Evolutionary conservation across 2,113 vertebrate genomes (phyloP), one percentile per base, ranked within the genome.

Genomic region (Pseudolaguvia tuberculata): DNA sequence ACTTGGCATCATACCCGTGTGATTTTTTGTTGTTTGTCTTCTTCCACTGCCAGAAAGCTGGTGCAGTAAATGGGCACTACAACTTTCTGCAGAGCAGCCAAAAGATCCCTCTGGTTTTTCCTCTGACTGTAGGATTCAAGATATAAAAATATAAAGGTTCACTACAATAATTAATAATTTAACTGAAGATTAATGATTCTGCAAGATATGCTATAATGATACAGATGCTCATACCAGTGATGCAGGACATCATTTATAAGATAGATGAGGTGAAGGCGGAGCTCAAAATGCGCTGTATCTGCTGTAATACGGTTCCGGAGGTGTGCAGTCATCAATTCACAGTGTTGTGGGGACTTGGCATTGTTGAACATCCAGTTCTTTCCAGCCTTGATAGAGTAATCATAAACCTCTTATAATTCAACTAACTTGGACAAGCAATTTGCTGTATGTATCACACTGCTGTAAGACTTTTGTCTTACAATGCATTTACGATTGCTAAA

Each of bases 301-400:
- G 92, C 88, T 0, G 93, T 95, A 72, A 98, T 98, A 12, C 95
- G 93, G 81, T 96, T 96, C 20, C 95, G 91, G n/a, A 99, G 91
- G 86, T 98, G 96, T 21, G 93, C 92, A 0, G 95, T 93, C 97
- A 99, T 96, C 84, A 98, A 83, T 77, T 98, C 95, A 1, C 97
- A 99, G 87, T 98, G 95, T 0, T 87, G 93, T 0, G 94, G 93
- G 3, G 91, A 86, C 69, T 99, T 99, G 18, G 97, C 97, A 0
- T 98, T 98, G 72, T 91, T 96, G 52, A 99, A 99, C 95, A 99
- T 99, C 97, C 97, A 99, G 89, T 97, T 99, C 87, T 99, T 99
- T 15, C 96, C 97, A 27, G 93, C 96, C 97, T 98, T 73, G 20
- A 79, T 1, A 72, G 9, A 51, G 23, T 58, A 15, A 39, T 42